These are phyloP conservation scores for Galagoides demidoff DNA, from an alignment of 2,797 vertebrate species.

Conservation along the genomic window DNA sequence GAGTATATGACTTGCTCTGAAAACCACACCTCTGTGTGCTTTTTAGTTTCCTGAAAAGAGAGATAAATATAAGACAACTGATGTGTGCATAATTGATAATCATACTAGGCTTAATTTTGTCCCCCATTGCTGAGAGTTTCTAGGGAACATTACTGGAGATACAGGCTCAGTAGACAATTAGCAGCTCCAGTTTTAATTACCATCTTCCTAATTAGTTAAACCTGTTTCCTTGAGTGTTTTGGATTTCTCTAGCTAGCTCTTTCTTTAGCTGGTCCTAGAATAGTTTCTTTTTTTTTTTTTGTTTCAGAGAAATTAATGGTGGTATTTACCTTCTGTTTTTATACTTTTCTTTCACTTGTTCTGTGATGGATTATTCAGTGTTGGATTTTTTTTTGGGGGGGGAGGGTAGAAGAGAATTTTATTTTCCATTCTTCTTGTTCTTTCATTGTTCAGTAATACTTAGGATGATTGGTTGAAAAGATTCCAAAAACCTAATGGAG, in stretches of 20 bases:
- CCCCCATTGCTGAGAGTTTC: conserved; percentile 12
- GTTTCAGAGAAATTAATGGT: not conserved
- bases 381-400: not conserved
- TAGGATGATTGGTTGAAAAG: not conserved
- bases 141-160: conserved; percentile 4
- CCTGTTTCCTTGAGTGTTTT: conserved; percentile 55
- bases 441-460: not conserved
- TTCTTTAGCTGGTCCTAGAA: conserved; percentile 9
- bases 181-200: conserved; percentile 68
- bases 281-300: not conserved
- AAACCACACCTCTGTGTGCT: conserved; percentile 4
- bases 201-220: conserved; percentile 60
- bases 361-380: conserved; percentile 31
- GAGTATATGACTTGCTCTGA: conserved; percentile 4
- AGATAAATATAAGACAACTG: conserved; percentile 46
- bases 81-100: conserved; percentile 28
- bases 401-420: not conserved
- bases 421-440: not conserved
- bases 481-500: not conserved
- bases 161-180: conserved; percentile 59
- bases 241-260: conserved; percentile 10
- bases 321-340: conserved; percentile 15
- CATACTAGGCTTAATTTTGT: conserved; percentile 51
- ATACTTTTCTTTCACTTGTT: not conserved
- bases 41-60: conserved; percentile 47